Evolutionary conservation across 2,888 invertebrate genomes (phyloP).

Genomic region (Idaea straminata): DNA sequence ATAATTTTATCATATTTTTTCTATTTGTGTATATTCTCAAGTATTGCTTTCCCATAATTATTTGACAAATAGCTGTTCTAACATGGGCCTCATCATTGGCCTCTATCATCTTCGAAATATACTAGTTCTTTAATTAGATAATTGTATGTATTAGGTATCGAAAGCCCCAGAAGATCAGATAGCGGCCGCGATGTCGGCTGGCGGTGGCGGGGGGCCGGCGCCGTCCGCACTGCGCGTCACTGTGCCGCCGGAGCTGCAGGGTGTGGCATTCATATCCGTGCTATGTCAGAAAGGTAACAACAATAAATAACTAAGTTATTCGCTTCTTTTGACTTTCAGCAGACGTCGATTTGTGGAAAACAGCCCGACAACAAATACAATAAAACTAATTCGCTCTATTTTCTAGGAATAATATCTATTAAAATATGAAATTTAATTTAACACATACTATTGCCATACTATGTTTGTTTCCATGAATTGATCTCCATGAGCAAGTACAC

Average conservation of each 20-base stretch:
- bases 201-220: slow-evolving; percentile 63
- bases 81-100: no score
- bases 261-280: slow-evolving; percentile 97
- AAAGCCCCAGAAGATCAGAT: slow-evolving; percentile 92
- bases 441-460: background rate
- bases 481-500: no score
- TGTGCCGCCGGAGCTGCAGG: slow-evolving; percentile 96
- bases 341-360: no score
- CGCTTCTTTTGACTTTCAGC: no score
- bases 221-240: slow-evolving; percentile 92
- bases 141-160: slow-evolving; percentile 67
- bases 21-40: no score
- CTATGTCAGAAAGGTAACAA: slow-evolving; percentile 91
- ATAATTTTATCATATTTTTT: no score
- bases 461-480: background rate
- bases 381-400: background rate
- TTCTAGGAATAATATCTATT: no score
- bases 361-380: no score
- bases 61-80: no score
- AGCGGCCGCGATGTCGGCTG: slow-evolving; percentile 66
- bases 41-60: no score
- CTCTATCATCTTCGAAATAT: slow-evolving; percentile 1
- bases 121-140: background rate
- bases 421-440: no score
- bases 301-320: no score